A percentile compares a stretch with the other conserved stretches of the same genome.
Conservation (phyloP, 1,140 invertebrate species). For the Charaxes varanes region DNA sequence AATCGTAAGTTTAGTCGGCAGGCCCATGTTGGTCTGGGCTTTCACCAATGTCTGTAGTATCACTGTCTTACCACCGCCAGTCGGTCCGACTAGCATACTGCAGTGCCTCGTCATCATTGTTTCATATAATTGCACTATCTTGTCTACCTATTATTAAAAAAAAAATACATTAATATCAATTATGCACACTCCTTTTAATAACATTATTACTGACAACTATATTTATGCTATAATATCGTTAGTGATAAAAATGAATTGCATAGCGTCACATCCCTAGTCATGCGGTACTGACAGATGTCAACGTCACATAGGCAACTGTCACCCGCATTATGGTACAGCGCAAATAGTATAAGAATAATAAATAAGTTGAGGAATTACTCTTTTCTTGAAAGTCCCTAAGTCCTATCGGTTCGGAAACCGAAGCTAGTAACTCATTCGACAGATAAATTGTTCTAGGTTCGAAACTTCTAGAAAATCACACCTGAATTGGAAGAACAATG, state of each 20-base stretch:
- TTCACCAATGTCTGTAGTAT: slow-evolving; percentile 87
- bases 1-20: slow-evolving; percentile 84
- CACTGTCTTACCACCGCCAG: slow-evolving; percentile 92
- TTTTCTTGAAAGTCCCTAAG: too few species aligned
- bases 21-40: slow-evolving; percentile 84
- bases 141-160: slow-evolving; percentile 80
- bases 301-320: too few species aligned
- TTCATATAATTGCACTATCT: slow-evolving; percentile 93
- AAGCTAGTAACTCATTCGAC: background rate
- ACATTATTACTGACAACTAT: background rate
- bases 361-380: too few species aligned
- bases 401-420: too few species aligned
- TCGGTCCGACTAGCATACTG: slow-evolving; percentile 93
- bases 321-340: too few species aligned
- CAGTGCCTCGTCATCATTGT: slow-evolving; percentile 95
- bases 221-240: too few species aligned
- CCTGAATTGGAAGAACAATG: slow-evolving; percentile 83
- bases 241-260: too few species aligned
- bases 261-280: too few species aligned
- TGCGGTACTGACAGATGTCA: too few species aligned
- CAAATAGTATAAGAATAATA: too few species aligned
- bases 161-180: too few species aligned
- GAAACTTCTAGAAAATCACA: slow-evolving; percentile 12
- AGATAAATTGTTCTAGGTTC: background rate
- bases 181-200: background rate